Evolutionary conservation across 1,140 invertebrate species (phyloP).

Genomic region (Argopecten irradians): DNA sequence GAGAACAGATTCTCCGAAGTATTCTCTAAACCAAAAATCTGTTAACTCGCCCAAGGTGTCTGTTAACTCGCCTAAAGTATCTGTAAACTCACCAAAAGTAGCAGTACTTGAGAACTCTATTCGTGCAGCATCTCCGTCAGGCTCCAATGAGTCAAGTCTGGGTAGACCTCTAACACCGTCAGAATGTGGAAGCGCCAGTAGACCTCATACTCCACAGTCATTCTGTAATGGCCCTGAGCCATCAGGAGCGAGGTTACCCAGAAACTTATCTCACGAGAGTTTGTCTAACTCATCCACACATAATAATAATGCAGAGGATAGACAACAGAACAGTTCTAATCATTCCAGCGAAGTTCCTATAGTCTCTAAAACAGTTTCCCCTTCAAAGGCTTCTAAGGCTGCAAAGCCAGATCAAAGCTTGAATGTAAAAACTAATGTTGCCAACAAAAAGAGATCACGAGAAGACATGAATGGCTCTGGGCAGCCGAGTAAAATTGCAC

Average conservation of each 20-base stretch:
- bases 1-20: slow-evolving; percentile 36
- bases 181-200: slow-evolving; percentile 28
- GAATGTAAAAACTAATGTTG: slow-evolving; percentile 68
- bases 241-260: slow-evolving; percentile 25
- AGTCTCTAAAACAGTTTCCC: slow-evolving; percentile 34
- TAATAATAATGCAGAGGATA: slow-evolving; percentile 30
- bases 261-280: slow-evolving; percentile 51
- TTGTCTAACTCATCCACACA: slow-evolving; percentile 36
- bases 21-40: slow-evolving; percentile 41
- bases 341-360: slow-evolving; percentile 56
- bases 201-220: slow-evolving; percentile 44
- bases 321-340: slow-evolving; percentile 42
- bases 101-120: slow-evolving; percentile 31
- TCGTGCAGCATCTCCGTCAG: slow-evolving; percentile 25
- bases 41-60: slow-evolving; percentile 25
- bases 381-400: slow-evolving; percentile 50
- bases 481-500: slow-evolving; percentile 28
- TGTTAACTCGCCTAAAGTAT: background rate
- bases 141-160: background rate
- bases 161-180: slow-evolving; percentile 14
- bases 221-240: background rate
- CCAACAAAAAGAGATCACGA: slow-evolving; percentile 65
- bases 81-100: slow-evolving; percentile 8
- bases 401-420: slow-evolving; percentile 61
- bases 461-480: slow-evolving; percentile 34